Conservation (phyloP, 2,113 vertebrate species). For the Octodon degus region DNA sequence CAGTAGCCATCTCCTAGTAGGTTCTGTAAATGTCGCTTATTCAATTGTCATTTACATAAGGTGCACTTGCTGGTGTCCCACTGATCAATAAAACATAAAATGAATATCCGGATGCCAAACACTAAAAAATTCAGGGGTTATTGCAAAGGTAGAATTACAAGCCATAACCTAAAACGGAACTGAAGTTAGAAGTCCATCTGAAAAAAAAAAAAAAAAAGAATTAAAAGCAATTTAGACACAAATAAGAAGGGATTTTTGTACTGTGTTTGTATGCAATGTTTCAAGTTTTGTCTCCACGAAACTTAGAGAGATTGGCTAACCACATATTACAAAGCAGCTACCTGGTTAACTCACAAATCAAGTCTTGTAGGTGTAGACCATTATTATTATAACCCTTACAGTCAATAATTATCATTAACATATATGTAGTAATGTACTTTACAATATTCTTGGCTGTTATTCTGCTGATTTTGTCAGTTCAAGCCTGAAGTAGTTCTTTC, state of each 20-base stretch:
- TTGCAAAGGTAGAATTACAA: slow-evolving; percentile 25
- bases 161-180: slow-evolving; percentile 20
- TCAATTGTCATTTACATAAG: background rate
- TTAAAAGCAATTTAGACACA: slow-evolving; percentile 14
- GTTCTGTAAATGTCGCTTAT: background rate
- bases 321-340: slow-evolving; percentile 55
- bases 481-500: slow-evolving; percentile 53
- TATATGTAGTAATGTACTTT: slow-evolving; percentile 37
- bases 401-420: slow-evolving; percentile 71
- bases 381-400: slow-evolving; percentile 61
- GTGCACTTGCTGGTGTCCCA: background rate
- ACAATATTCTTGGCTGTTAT: slow-evolving; percentile 33
- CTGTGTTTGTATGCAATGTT: slow-evolving; percentile 48
- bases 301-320: slow-evolving; percentile 47
- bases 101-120: background rate
- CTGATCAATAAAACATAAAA: slow-evolving; percentile 36
- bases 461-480: slow-evolving; percentile 50
- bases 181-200: background rate
- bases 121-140: slow-evolving; percentile 14
- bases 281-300: slow-evolving; percentile 47
- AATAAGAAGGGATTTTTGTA: slow-evolving; percentile 23
- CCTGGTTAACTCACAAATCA: slow-evolving; percentile 59
- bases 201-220: background rate
- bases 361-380: slow-evolving; percentile 45
- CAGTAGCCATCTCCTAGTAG: background rate